phyloP scores from a whole-genome alignment of 2,888 invertebrate genomes.

The Antheraea yamamai region DNA sequence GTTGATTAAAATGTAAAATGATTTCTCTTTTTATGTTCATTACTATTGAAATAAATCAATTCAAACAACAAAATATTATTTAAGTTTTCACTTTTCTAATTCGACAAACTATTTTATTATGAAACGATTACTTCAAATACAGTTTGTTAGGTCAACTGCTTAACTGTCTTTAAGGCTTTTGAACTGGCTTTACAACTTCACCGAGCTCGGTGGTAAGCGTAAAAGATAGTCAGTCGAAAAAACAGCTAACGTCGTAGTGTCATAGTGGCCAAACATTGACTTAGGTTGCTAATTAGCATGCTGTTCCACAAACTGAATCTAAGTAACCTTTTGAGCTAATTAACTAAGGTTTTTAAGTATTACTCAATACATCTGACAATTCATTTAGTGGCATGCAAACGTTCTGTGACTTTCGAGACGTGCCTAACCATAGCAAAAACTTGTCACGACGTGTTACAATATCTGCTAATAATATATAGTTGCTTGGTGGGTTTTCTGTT shows the following conservation, averaged over 20 bases:
- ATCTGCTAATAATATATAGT: neutral
- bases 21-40: neutral
- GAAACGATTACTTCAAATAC: neutral
- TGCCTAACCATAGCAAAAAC: neutral
- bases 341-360: no score
- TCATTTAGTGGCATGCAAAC: neutral
- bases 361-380: no score
- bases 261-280: no score
- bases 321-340: no score
- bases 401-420: neutral
- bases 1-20: neutral
- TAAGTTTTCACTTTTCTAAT: neutral
- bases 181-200: no score
- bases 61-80: neutral
- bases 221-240: no score
- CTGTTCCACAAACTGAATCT: no score
- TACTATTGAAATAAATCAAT: neutral
- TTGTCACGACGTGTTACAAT: neutral
- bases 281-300: no score
- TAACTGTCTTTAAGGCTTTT: no score
- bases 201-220: no score
- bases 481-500: neutral
- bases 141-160: neutral
- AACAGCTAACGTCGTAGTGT: no score
- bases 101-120: neutral